Percentiles rank a stretch among this genome's conserved stretches.
Evolutionary conservation across 2,113 vertebrate species (phyloP).

Genomic region (Parotia lawesii): DNA sequence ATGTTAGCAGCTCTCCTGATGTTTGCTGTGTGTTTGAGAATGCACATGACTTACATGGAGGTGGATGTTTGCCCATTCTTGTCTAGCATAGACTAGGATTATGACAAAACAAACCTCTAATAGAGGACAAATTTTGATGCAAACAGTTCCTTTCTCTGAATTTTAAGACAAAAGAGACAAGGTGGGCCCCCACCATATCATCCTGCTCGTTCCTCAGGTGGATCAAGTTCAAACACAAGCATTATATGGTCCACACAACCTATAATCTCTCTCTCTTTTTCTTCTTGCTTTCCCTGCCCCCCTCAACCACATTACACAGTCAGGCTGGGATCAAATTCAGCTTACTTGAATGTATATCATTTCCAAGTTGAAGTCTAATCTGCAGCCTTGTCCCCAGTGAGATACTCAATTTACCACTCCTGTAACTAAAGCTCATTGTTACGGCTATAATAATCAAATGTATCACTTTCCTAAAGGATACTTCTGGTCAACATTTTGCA

Average conservation of each 20-base stretch:
- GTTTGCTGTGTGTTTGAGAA: not conserved
- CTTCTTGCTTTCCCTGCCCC: not conserved
- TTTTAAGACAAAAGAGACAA: not conserved
- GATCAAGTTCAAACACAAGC: constrained; percentile 26
- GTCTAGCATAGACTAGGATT: not conserved
- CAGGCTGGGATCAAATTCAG: constrained; percentile 23
- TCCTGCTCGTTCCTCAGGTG: not conserved
- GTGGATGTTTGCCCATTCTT: not conserved
- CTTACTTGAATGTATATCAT: constrained; percentile 12
- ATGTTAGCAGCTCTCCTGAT: not conserved
- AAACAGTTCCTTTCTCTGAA: not conserved
- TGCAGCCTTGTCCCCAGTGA: constrained; percentile 28
- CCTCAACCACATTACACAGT: not conserved
- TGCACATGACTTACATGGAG: not conserved
- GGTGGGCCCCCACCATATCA: not conserved
- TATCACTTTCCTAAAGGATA: constrained; percentile 57
- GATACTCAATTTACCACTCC: constrained; percentile 37
- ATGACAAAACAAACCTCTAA: not conserved
- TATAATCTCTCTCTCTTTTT: not conserved
- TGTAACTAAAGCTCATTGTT: constrained; percentile 60
- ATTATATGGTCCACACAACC: not conserved
- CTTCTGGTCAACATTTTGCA: constrained; percentile 12
- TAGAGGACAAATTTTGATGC: not conserved
- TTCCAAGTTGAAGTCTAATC: constrained; percentile 51
- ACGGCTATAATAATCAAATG: constrained; percentile 37